A percentile compares a stretch with the other conserved stretches of the same genome.
These are phyloP conservation scores for Notodonta ziczac DNA, from an alignment of 2,888 invertebrate species.

Conservation along the genomic window DNA sequence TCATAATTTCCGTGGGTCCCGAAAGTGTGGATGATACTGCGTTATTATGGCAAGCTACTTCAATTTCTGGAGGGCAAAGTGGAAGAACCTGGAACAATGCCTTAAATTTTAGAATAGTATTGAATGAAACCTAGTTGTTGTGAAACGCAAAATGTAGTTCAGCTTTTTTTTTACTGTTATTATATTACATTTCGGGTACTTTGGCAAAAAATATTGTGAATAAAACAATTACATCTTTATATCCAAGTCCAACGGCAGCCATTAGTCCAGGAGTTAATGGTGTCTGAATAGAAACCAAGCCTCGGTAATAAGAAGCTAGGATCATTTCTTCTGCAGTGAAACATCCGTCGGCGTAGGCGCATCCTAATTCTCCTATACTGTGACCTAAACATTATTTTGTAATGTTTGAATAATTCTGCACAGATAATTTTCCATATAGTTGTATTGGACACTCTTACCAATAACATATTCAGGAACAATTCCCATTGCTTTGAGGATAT, in stretches of 20 bases:
- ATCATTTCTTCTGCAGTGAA: conserved; percentile 93
- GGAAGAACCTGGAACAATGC: no score
- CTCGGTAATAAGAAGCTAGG: conserved; percentile 90
- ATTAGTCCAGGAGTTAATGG: conserved; percentile 89
- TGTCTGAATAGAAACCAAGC: conserved; percentile 87
- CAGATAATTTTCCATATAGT: no score
- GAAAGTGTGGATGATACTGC: conserved; percentile 90
- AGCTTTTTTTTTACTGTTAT: no score
- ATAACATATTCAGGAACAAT: conserved; percentile 90
- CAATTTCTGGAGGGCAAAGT: conserved; percentile 83
- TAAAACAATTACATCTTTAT: conserved; percentile 43
- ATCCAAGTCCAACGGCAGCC: conserved; percentile 92
- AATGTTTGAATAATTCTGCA: no score
- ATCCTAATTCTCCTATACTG: conserved; percentile 93
- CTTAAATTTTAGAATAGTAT: no score
- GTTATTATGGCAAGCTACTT: conserved; percentile 92
- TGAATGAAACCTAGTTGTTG: no score
- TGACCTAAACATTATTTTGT: conserved; percentile 45
- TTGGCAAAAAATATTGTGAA: no score
- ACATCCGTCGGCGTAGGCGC: conserved; percentile 81
- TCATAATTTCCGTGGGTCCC: conserved; percentile 87
- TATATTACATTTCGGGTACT: no score
- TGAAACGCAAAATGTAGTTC: no score
- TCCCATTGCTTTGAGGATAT: conserved; percentile 85
- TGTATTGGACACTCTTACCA: conserved; percentile 82